These are phyloP conservation scores for Syngnathus acus DNA, from an alignment of 2,797 vertebrate species.

Conservation along the genomic window DNA sequence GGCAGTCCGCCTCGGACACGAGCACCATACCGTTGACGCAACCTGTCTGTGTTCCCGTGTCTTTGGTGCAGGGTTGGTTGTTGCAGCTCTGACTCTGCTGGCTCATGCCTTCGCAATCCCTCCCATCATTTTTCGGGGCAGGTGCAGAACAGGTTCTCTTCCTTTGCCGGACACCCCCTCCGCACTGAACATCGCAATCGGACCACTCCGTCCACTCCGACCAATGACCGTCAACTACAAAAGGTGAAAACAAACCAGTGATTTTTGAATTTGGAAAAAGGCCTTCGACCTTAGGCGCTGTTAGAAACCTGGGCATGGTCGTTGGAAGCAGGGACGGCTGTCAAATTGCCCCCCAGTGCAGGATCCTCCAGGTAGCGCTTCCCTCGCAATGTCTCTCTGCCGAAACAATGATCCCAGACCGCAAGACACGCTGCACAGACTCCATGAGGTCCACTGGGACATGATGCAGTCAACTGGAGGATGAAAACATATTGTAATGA, in stretches of 20 bases:
- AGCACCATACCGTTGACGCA: slow-evolving; percentile 67
- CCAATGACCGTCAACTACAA: slow-evolving; percentile 76
- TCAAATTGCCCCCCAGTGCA: slow-evolving; percentile 68
- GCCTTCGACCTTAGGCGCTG: background rate
- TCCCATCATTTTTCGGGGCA: slow-evolving; percentile 80
- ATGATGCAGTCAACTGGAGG: slow-evolving; percentile 75
- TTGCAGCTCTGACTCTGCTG: slow-evolving; percentile 76
- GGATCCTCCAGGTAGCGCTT: slow-evolving; percentile 64
- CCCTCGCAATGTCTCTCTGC: slow-evolving; percentile 68
- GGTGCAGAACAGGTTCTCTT: slow-evolving; percentile 75
- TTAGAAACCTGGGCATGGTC: slow-evolving; percentile 77
- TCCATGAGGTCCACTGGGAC: slow-evolving; percentile 79
- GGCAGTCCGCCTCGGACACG: slow-evolving; percentile 69
- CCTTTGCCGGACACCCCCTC: slow-evolving; percentile 72
- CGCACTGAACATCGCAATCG: slow-evolving; percentile 70
- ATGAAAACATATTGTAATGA: background rate
- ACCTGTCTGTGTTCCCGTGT: slow-evolving; percentile 63
- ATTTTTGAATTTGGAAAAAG: background rate
- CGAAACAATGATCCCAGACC: slow-evolving; percentile 80
- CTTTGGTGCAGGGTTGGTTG: slow-evolving; percentile 66
- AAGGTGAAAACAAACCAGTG: background rate
- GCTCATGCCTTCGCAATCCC: slow-evolving; percentile 69
- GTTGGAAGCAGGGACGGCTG: slow-evolving; percentile 78
- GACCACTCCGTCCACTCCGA: slow-evolving; percentile 78
- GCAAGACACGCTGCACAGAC: slow-evolving; percentile 79